Evolutionary conservation across 2,888 invertebrate species (phyloP).

Genomic region (Tipula lateralis): DNA sequence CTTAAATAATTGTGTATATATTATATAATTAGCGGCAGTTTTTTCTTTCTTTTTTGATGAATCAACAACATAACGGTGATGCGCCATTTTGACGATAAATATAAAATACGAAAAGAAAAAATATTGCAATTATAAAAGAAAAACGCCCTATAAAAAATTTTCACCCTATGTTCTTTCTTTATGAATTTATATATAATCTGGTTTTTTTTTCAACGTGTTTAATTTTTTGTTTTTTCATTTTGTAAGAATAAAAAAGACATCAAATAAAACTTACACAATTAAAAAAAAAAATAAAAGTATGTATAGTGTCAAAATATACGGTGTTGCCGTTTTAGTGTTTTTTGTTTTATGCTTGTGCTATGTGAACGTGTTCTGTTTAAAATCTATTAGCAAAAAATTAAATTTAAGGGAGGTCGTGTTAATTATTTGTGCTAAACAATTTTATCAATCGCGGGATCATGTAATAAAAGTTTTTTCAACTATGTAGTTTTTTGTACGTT

Average conservation of each 20-base stretch:
- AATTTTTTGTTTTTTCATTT: not conserved
- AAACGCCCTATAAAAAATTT: not conserved
- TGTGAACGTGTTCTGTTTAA: not conserved
- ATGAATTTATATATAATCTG: not conserved
- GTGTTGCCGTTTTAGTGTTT: not conserved
- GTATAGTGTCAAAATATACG: not conserved
- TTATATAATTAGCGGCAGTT: not conserved
- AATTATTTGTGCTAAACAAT: not conserved
- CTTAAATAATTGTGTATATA: not conserved
- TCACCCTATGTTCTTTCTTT: constrained; percentile 24
- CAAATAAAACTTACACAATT: not conserved
- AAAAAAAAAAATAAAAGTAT: not conserved
- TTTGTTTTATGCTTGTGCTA: not conserved
- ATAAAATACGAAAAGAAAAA: not conserved
- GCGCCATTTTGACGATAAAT: constrained; percentile 20
- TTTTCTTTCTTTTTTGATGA: not conserved
- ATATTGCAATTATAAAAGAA: not conserved
- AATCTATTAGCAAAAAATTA: not conserved
- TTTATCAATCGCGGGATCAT: not conserved
- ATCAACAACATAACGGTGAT: not conserved
- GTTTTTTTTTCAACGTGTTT: not conserved
- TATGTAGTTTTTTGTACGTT: not conserved
- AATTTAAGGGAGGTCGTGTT: not conserved
- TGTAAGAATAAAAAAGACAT: not conserved
- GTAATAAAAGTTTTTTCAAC: not conserved